Conservation (phyloP, 1,140 invertebrate species). For the Drosophila lacteicornis region DNA sequence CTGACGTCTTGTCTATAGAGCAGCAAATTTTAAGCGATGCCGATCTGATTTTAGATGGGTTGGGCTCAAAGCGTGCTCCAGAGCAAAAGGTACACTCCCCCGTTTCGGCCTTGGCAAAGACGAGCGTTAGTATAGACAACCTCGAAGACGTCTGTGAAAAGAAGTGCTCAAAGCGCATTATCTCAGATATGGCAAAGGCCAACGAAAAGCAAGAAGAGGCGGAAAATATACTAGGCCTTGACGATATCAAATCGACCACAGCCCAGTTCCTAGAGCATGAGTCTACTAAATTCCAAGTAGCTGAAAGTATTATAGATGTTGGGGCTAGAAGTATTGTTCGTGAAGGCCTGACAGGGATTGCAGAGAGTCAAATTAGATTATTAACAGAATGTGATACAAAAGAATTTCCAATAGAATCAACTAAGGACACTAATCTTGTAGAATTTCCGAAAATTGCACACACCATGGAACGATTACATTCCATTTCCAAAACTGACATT, state of each 20-base stretch:
- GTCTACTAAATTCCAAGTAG: conserved; percentile 23
- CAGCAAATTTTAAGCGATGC: conserved; percentile 72
- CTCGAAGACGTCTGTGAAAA: conserved; percentile 63
- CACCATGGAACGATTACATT: conserved; percentile 64
- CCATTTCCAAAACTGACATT: conserved; percentile 66
- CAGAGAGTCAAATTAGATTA: conserved; percentile 37
- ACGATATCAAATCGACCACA: conserved; percentile 43
- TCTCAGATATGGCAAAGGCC: conserved; percentile 53
- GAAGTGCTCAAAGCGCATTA: conserved; percentile 66
- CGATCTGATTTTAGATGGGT: conserved; percentile 66
- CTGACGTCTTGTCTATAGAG: conserved; percentile 64
- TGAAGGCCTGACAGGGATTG: conserved; percentile 14
- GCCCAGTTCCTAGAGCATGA: conserved; percentile 62
- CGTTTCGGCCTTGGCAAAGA: conserved; percentile 29
- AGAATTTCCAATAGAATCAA: conserved; percentile 62
- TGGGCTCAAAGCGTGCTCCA: conserved; percentile 24
- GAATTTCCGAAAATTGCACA: conserved; percentile 59
- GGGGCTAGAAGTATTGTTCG: conserved; percentile 30
- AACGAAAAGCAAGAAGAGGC: conserved; percentile 33
- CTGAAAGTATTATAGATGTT: conserved; percentile 47
- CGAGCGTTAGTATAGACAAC: conserved; percentile 51
- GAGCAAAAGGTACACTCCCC: conserved; percentile 49
- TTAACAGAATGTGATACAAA: conserved; percentile 53
- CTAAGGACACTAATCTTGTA: conserved; percentile 21
- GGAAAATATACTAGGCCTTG: neutral